Base-by-base conservation (phyloP, 2,113 vertebrate species). In the Sapayoa aenigma region DNA sequence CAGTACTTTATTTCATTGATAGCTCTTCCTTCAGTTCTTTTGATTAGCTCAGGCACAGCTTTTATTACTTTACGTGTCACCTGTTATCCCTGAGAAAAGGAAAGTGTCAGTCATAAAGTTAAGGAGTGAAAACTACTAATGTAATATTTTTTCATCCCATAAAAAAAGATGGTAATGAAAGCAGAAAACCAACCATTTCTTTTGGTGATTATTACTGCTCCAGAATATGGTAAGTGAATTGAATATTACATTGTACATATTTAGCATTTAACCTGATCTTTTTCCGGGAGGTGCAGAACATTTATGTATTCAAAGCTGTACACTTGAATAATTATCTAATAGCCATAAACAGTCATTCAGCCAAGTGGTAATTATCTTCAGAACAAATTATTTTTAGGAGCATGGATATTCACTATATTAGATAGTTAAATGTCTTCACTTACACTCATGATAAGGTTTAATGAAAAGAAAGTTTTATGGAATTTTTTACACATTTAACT, bases 341-440 rank as follows among this genome's bases (percentile, higher is more conserved):
- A 94, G 53, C 72, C 75, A 91, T 92, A 93, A 95, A 94, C 83
- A 87, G 39, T 24, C 19, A 27, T 90, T 94, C 84, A 92, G 31
- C 50, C 90, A 94, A 94, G 58, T 89, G 59, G 59, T 46, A 95
- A 95, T 95, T 94, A 79, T 80, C 68, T 79, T 59, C 47, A 79
- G 19, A 94, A 71, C 46, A 95, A 94, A 91, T 84, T 92, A 80
- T 65, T 92, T 95, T 95, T 89, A 68, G 59, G 62, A 71, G 80
- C 58, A 67, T 68, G 58, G 63, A 71, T 90, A 15, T 73, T 93
- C 11, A 0, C 41, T 88, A 8, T 30, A 56, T 18, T 63, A 82
- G 84, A 42, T 71, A 86, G 53, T 49, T 75, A 80, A 94, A 95
- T 72, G 19, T 75, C 65, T 81, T 94, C 81, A 86, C 60, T 88